Conservation (phyloP, 2,888 invertebrate genomes). For the Toxonevra muliebris region DNA sequence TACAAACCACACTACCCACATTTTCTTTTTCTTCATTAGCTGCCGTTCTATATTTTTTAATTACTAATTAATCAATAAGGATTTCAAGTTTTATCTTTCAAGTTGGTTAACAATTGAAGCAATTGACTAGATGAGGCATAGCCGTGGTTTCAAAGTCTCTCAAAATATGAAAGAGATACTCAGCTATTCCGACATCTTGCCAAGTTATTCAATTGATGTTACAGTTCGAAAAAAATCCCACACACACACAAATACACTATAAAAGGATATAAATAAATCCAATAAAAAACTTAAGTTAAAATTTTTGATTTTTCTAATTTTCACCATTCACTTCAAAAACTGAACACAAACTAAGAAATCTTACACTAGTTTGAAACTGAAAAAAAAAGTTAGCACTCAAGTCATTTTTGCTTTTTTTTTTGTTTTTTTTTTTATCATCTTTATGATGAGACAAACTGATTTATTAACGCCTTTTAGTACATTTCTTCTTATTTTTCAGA, state of each 20-base stretch:
- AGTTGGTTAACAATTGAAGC: constrained; percentile 52
- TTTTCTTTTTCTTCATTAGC: too few relatives aligned
- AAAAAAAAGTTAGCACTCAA: background rate
- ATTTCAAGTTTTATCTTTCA: too few relatives aligned
- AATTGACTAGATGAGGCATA: constrained; percentile 65
- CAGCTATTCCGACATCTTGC: constrained; percentile 66
- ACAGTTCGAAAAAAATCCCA: background rate
- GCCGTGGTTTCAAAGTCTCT: constrained; percentile 52
- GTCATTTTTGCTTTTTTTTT: background rate
- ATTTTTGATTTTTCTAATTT: background rate
- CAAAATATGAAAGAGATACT: constrained; percentile 45
- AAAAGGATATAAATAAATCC: too few relatives aligned
- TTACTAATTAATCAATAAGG: too few relatives aligned
- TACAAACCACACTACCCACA: too few relatives aligned
- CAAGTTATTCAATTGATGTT: constrained; percentile 57
- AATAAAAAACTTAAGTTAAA: background rate
- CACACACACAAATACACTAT: too few relatives aligned
- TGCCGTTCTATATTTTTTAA: too few relatives aligned
- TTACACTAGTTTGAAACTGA: too few relatives aligned
- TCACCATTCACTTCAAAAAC: constrained; percentile 30
- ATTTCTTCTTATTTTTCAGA: too few relatives aligned
- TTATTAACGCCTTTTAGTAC: constrained; percentile 5
- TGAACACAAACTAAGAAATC: constrained; percentile 25
- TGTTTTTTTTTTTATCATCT: too few relatives aligned
- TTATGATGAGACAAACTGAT: background rate